These are phyloP conservation scores for Rhagoletis zephyria DNA, from an alignment of 1,140 invertebrate genomes.

Conservation along the genomic window DNA sequence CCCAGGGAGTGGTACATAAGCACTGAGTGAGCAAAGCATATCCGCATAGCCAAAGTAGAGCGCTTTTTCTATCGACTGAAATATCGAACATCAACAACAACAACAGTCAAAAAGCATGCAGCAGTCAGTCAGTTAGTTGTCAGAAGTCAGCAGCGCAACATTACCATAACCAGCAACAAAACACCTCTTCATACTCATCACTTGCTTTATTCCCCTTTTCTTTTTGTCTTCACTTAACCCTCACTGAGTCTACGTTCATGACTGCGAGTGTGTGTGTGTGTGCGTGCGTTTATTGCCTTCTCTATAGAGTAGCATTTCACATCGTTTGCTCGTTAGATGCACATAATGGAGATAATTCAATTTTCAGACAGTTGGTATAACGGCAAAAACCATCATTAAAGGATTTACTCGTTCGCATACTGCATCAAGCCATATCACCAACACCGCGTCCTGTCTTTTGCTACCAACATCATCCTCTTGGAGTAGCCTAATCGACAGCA, in stretches of 20 bases:
- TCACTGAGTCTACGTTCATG: too few species aligned
- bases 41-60: not conserved
- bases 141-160: not conserved
- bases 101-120: not conserved
- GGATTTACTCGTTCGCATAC: slow-evolving; percentile 63
- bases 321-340: slow-evolving; percentile 67
- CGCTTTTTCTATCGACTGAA: not conserved
- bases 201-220: not conserved
- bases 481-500: slow-evolving; percentile 3
- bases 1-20: not conserved
- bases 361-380: slow-evolving; percentile 73
- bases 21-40: not conserved
- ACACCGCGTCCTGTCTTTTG: not conserved
- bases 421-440: not conserved
- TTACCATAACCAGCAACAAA: slow-evolving; percentile 5
- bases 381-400: slow-evolving; percentile 73
- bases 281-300: not conserved
- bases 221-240: not conserved
- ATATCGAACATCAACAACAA: slow-evolving; percentile 11
- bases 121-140: not conserved
- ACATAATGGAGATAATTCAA: slow-evolving; percentile 71
- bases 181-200: not conserved
- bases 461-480: not conserved
- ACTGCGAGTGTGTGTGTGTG: not conserved
- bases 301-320: not conserved